Conservation (phyloP, 2,113 vertebrate genomes). For the Nesoenas mayeri region DNA sequence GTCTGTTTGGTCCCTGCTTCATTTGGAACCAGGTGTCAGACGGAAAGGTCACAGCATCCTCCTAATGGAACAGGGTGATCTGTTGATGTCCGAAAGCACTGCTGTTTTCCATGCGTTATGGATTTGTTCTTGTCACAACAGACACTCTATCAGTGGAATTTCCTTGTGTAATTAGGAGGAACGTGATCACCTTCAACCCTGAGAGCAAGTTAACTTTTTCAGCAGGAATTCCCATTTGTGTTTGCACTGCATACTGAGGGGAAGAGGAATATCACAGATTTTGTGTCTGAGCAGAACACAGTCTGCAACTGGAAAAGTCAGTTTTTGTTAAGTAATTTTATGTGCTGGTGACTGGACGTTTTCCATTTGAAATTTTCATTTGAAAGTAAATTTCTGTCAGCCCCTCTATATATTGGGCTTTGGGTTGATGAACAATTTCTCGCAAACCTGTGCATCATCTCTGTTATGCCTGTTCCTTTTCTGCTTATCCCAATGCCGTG, state of each 20-base stretch:
- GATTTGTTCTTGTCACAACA: not conserved
- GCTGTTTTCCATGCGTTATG: not conserved
- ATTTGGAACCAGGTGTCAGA: not conserved
- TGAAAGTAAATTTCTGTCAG: not conserved
- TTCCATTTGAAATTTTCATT: not conserved
- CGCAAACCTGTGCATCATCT: not conserved
- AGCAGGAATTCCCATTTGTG: not conserved
- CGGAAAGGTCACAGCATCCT: not conserved
- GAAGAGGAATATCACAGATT: not conserved
- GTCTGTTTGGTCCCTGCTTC: not conserved
- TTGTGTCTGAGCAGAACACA: not conserved
- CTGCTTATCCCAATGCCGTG: not conserved
- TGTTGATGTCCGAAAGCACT: not conserved
- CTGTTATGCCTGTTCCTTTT: not conserved
- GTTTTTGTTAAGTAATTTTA: not conserved
- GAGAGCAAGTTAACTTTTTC: not conserved
- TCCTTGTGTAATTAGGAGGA: not conserved
- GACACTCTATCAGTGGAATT: not conserved
- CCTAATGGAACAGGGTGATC: not conserved
- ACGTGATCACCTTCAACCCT: not conserved
- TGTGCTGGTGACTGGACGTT: not conserved
- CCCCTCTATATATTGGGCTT: not conserved
- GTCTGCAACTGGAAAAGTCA: not conserved
- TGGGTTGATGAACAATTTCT: slow-evolving; percentile 1
- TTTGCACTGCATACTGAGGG: not conserved